phyloP scores from a whole-genome alignment of 2,113 vertebrate species.

The Myotis yumanensis region DNA sequence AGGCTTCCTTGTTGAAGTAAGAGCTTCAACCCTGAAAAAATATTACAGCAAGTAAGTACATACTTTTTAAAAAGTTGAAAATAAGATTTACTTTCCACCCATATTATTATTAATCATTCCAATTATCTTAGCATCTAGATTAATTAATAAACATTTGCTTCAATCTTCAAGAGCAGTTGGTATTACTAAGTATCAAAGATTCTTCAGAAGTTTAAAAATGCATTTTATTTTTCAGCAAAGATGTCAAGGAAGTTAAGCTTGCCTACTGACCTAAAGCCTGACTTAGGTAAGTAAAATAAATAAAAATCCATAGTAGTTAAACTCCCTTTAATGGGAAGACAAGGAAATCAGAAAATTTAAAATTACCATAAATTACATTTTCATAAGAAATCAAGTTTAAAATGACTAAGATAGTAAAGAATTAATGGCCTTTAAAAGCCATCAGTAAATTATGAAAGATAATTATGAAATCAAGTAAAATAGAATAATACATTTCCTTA shows the following conservation, averaged over 20 bases:
- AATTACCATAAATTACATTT: background rate
- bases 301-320: constrained; percentile 18
- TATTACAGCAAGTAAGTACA: constrained; percentile 61
- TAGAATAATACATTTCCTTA: constrained; percentile 24
- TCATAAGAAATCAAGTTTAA: constrained; percentile 35
- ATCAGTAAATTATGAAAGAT: constrained; percentile 9
- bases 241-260: constrained; percentile 99
- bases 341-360: constrained; percentile 21
- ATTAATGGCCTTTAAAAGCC: background rate
- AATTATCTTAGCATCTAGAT: constrained; percentile 33
- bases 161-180: constrained; percentile 63
- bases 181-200: constrained; percentile 65
- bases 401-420: background rate
- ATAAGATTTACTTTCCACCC: constrained; percentile 62
- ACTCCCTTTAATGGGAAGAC: background rate
- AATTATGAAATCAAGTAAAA: background rate
- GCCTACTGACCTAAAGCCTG: constrained; percentile 99
- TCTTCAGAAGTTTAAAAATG: constrained; percentile 90
- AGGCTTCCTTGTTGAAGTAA: constrained; percentile 61
- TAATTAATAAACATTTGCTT: constrained; percentile 51
- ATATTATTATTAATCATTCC: constrained; percentile 57
- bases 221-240: constrained; percentile 99
- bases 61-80: constrained; percentile 38
- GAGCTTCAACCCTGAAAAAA: constrained; percentile 51
- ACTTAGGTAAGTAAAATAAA: constrained; percentile 94